Conservation (phyloP, 2,113 vertebrate genomes). For the Gasterosteus aculeatus region DNA sequence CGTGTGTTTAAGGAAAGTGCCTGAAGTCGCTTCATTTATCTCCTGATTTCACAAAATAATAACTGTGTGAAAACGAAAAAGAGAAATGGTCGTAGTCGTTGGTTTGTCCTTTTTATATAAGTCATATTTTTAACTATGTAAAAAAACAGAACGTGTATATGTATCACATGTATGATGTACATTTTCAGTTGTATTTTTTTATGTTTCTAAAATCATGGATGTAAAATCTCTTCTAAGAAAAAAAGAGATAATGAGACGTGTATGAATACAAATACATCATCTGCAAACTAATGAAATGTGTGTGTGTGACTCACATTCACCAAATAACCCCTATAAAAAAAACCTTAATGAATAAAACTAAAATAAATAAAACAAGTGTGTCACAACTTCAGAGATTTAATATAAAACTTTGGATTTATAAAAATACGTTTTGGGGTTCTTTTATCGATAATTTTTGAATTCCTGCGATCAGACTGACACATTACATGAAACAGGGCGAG, state of each 20-base stretch:
- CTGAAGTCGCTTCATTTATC: slow-evolving; percentile 86
- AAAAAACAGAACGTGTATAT: slow-evolving; percentile 54
- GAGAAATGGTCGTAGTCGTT: slow-evolving; percentile 78
- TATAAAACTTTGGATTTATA: no score
- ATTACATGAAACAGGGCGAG: no score
- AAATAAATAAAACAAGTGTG: no score
- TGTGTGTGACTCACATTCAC: background rate
- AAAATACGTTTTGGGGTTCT: no score
- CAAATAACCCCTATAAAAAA: no score
- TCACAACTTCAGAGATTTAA: no score
- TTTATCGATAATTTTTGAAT: no score
- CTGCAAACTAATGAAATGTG: slow-evolving; percentile 37
- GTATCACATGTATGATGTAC: slow-evolving; percentile 92
- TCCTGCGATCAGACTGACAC: no score
- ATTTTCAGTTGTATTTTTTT: slow-evolving; percentile 87
- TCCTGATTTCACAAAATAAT: slow-evolving; percentile 80
- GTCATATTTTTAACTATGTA: slow-evolving; percentile 91
- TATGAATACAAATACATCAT: slow-evolving; percentile 87
- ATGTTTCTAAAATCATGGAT: slow-evolving; percentile 93
- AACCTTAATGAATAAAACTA: no score
- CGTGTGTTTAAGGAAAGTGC: slow-evolving; percentile 89
- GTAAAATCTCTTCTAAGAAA: slow-evolving; percentile 83
- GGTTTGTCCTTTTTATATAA: slow-evolving; percentile 70
- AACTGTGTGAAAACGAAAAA: slow-evolving; percentile 50
- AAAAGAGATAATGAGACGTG: slow-evolving; percentile 64